Evolutionary conservation across 2,888 invertebrate species (phyloP), one percentile per base, ranked within the genome.

Genomic region (Odontomyia ornata): DNA sequence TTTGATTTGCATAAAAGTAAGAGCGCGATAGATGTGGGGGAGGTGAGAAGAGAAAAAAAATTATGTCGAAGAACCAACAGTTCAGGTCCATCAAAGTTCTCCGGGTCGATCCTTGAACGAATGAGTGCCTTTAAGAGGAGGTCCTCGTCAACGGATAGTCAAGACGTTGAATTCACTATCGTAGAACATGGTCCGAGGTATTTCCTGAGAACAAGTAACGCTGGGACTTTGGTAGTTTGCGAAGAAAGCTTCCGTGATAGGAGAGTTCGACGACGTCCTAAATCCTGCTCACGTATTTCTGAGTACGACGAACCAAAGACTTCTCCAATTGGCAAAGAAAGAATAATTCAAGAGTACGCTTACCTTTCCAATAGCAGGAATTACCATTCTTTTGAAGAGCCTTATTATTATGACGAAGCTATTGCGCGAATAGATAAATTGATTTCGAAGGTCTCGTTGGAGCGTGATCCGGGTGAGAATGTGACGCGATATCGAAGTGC

Each of bases 191-290:
- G 80, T 4, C 84, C 84, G 18, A 86, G 85, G 69, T 89, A 89
- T 80, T 87, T 84, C 79, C 84, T 88, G 72, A 84, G 89, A 80
- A 88, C 88, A 36, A 87, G 88, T 81, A 87, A 88, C 78, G 89
- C 89, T 15, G 89, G 89, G 30, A 89, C 89, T 46, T 82, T 89
- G 79, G 84, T 90, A 76, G 86, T 89, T 75, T 86, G 87, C 75
- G 88, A 89, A 77, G 89, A 89, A 76, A 87, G 85, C 82, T 86
- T 88, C 62, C 81, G 80, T 76, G 82, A 82, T 78, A 84, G 85
- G 21, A 82, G 83, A 67, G 80, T 83, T 57, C 81, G 84, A 9
- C 84, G 86, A 7, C 82, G 86, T 18, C 83, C 80, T 7, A 80
- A 81, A 15, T 62, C 75, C 9, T 75, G 75, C 52, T 27, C 75